Conservation (phyloP, 2,888 invertebrate genomes). For the Andrena praecox region DNA sequence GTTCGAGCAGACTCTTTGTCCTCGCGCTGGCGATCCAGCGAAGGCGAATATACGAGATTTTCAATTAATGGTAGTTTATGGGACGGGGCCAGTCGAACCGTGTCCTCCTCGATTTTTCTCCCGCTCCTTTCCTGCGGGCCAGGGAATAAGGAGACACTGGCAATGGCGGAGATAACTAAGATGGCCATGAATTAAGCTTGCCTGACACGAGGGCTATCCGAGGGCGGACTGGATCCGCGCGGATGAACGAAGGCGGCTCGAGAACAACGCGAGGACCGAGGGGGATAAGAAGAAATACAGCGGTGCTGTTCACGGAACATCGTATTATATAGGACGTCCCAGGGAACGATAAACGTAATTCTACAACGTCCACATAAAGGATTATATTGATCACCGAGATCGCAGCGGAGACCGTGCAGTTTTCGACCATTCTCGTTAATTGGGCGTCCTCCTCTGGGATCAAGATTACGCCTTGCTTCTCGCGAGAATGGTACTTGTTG, state of each 20-base stretch:
- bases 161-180: constrained; percentile 68
- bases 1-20: constrained; percentile 27
- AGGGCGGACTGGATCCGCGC: constrained; percentile 64
- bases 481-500: too few species aligned
- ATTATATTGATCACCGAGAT: constrained; percentile 45
- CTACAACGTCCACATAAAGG: constrained; percentile 40
- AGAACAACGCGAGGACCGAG: constrained; percentile 7
- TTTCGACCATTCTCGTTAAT: constrained; percentile 13
- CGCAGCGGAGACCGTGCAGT: background rate
- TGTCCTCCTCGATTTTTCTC: constrained; percentile 47
- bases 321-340: constrained; percentile 30
- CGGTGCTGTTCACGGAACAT: constrained; percentile 41
- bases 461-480: background rate
- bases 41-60: constrained; percentile 62
- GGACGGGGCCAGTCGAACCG: constrained; percentile 44
- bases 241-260: constrained; percentile 45
- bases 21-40: constrained; percentile 20
- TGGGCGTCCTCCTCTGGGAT: background rate
- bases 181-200: constrained; percentile 70
- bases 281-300: constrained; percentile 60
- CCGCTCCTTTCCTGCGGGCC: constrained; percentile 43
- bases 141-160: constrained; percentile 54
- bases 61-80: constrained; percentile 71
- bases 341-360: constrained; percentile 55
- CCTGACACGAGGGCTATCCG: constrained; percentile 59